Base-by-base conservation (phyloP, 2,888 invertebrate genomes). In the Hirudinaria manillensis region DNA sequence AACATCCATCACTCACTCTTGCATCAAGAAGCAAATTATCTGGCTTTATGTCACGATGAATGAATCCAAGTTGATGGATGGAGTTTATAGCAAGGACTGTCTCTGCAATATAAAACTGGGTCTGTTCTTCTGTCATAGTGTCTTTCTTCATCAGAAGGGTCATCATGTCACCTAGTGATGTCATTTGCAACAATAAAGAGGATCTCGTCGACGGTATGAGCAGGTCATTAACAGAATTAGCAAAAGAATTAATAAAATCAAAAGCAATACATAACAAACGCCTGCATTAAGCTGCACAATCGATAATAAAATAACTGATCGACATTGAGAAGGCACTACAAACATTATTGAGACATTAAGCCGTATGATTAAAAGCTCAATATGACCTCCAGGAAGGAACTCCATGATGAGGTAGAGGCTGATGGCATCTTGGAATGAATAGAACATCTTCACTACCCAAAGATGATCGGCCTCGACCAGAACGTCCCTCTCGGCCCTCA, bases 381-480 rank as follows among this genome's bases (percentile, higher is more conserved):
- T 27, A 81, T 77, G 81, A 89, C 97, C 98, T 80, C 98, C 99
- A 36, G 98, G 98, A 81, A 99, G 89, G 88, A 99, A 99, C 88
- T 99, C 99, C 99, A 99, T 99, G 83, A 99, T 98, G 83, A 99
- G 90, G 89, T 99, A 99, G 79, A 99, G 89, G 88, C 98, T 99
- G 85, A 94, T 92, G 70, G 94, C 92, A 87, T 99, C 99, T 88
- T 98, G 86, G 89, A 98, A 98, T 86, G 95, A 95, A 89, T 98
- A 99, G 88, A 94, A 99, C 99, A 99, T 99, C 88, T 97, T 99
- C 78, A 99, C 99, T 79, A 99, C 98, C 99, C 99, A 99, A 83
- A 97, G 95, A 86, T 99, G 98, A 87, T 99, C 99, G 0, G 99
- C 99, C 86, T 99, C 98, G 29, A 98, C 98, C 73, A 99, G 88